These are phyloP conservation scores for Microhierax caerulescens DNA, from an alignment of 2,797 vertebrate genomes.

Conservation along the genomic window DNA sequence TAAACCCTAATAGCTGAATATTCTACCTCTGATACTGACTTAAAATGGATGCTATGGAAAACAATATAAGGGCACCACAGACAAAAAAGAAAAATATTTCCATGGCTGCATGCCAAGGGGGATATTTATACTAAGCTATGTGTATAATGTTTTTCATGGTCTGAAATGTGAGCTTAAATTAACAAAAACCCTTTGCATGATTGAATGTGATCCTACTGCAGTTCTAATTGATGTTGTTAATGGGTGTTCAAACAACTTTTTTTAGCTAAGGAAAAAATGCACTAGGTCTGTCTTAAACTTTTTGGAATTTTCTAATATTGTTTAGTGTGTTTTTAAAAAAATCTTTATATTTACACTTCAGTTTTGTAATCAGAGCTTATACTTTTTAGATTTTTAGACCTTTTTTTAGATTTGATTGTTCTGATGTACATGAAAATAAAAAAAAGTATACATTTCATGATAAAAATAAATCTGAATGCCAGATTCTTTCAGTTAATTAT, in stretches of 20 bases:
- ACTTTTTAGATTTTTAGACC: background rate
- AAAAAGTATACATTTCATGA: background rate
- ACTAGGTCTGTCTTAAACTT: background rate
- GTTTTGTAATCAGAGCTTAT: background rate
- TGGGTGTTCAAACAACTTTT: background rate
- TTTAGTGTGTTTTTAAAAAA: background rate
- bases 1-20: background rate
- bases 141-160: background rate
- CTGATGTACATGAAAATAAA: background rate
- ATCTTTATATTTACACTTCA: background rate
- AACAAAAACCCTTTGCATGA: background rate
- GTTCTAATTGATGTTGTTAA: background rate
- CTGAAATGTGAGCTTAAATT: background rate
- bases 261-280: background rate
- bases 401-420: background rate
- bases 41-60: background rate
- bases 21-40: background rate
- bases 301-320: background rate
- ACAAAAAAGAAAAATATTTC: background rate
- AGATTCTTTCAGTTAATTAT: background rate
- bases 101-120: background rate
- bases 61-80: accelerated
- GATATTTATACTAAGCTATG: accelerated
- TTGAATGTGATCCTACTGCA: background rate
- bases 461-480: background rate